Percentiles rank a stretch among this genome's conserved stretches.
Evolutionary conservation across 2,888 invertebrate genomes (phyloP).

Genomic region (Meliscaeva auricollis): DNA sequence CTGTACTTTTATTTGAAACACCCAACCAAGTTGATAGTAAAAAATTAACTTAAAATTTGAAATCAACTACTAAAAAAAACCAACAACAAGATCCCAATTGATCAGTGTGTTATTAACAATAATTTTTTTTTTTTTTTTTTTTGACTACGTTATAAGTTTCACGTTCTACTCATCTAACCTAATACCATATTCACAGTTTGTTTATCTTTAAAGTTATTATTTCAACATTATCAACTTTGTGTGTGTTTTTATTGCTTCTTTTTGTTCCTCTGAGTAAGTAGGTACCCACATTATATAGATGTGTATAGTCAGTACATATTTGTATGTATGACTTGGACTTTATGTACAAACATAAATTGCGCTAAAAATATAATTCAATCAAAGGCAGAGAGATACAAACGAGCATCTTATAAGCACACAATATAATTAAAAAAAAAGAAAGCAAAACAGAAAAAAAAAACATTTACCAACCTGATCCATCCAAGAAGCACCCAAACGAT

Average conservation of each 20-base stretch:
- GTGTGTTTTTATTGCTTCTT: background rate
- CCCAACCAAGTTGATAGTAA: too few relatives aligned
- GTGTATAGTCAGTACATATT: too few relatives aligned
- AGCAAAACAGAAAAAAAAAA: constrained; percentile 18
- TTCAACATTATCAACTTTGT: constrained; percentile 12
- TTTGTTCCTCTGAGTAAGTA: background rate
- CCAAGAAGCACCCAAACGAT: constrained; percentile 38
- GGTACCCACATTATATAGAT: too few relatives aligned
- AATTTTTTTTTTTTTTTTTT: too few relatives aligned
- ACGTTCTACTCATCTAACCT: background rate
- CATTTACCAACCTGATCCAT: constrained; percentile 52
- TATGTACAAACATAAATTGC: constrained; percentile 45
- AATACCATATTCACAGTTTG: background rate
- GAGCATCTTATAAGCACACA: constrained; percentile 47
- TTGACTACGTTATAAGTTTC: background rate
- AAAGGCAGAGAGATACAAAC: constrained; percentile 58
- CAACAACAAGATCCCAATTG: too few relatives aligned
- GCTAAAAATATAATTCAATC: constrained; percentile 75
- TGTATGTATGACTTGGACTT: background rate
- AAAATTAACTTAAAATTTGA: too few relatives aligned
- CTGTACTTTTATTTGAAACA: too few relatives aligned
- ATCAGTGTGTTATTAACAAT: too few relatives aligned
- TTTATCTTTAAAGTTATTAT: background rate
- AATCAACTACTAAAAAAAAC: too few relatives aligned
- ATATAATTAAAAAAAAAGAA: constrained; percentile 40